These are phyloP conservation scores for Scleropages formosus DNA, from an alignment of 2,797 vertebrate genomes.

Conservation along the genomic window DNA sequence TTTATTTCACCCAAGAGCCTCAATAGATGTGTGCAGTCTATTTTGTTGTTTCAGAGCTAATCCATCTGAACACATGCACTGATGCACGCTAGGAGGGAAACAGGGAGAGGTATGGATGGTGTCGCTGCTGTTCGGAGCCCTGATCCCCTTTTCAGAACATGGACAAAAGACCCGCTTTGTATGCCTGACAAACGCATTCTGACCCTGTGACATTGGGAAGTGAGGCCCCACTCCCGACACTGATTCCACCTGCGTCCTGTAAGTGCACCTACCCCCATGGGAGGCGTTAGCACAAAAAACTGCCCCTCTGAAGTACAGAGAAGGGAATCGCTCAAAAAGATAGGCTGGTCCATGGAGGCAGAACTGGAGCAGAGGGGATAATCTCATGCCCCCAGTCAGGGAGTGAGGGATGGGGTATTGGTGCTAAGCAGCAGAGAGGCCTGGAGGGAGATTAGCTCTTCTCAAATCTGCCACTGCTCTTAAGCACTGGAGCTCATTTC, in stretches of 20 bases:
- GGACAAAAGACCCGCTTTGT: constrained; percentile 22
- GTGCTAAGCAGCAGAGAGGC: neutral
- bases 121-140: neutral
- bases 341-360: neutral
- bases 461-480: no score
- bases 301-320: neutral
- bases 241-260: neutral
- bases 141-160: constrained; percentile 7
- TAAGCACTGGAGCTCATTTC: constrained; percentile 4
- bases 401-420: neutral
- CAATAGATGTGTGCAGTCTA: no score
- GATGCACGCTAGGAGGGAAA: neutral
- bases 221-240: neutral
- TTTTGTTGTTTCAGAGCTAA: no score
- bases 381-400: neutral
- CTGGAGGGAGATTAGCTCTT: neutral
- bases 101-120: neutral
- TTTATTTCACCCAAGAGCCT: no score
- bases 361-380: neutral
- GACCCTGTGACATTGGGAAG: neutral
- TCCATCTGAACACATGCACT: neutral
- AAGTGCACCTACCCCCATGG: neutral
- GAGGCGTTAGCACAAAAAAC: neutral
- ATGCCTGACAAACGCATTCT: neutral
- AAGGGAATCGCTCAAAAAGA: neutral